Percentiles rank a stretch among this genome's conserved stretches.
Conservation (phyloP, 2,113 vertebrate species). For the Eclectus roratus region DNA sequence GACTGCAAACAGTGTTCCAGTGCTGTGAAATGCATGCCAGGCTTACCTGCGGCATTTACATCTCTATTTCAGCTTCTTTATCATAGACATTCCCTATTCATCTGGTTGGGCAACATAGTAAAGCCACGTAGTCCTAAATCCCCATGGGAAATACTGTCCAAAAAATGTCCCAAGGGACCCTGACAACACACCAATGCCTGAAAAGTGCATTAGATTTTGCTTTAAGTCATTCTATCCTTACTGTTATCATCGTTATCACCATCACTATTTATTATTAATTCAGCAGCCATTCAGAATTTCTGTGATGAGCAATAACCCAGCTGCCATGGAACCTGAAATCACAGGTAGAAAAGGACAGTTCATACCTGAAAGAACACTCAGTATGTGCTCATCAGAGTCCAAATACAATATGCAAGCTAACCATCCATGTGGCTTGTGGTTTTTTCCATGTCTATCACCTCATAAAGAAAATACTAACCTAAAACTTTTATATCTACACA, state of each 20-base stretch:
- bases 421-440: neutral
- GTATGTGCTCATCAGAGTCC: neutral
- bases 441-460: neutral
- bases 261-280: neutral
- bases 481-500: neutral
- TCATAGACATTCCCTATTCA: neutral
- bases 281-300: neutral
- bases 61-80: neutral
- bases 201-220: neutral
- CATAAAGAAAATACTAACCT: neutral
- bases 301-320: neutral
- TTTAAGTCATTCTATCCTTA: neutral
- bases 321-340: neutral
- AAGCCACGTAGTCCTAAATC: neutral
- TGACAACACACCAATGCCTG: neutral
- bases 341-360: neutral
- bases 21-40: constrained; percentile 23
- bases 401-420: neutral
- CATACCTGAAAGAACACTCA: neutral
- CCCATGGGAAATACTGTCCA: neutral
- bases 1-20: constrained; percentile 9
- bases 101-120: neutral
- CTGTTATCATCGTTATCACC: too few species aligned
- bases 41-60: neutral
- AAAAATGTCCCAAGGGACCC: neutral